A percentile compares a stretch with the other conserved stretches of the same genome.
phyloP scores from a whole-genome alignment of 2,888 invertebrate genomes.

The Andrena trimmerana region DNA sequence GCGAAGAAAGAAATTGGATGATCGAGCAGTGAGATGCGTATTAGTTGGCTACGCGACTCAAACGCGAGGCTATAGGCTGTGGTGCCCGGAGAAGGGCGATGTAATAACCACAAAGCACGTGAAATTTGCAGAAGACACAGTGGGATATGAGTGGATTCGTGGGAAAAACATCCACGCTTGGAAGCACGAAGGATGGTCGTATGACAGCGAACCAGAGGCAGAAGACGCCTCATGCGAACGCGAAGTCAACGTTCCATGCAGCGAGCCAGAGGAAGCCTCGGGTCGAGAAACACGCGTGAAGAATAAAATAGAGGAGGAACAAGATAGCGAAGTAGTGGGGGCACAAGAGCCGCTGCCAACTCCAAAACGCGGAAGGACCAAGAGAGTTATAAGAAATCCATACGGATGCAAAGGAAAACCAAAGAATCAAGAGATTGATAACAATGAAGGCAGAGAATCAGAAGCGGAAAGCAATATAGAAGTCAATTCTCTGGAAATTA shows the following conservation, averaged over 20 bases:
- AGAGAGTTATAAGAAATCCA: not conserved
- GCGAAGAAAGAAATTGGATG: not conserved
- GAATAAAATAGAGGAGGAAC: no score
- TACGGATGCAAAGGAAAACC: not conserved
- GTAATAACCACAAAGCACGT: constrained; percentile 18
- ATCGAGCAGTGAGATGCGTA: not conserved
- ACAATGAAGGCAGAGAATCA: not conserved
- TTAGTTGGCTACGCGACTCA: constrained; percentile 3
- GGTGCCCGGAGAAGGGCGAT: not conserved
- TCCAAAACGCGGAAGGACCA: not conserved
- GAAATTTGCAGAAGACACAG: constrained; percentile 10
- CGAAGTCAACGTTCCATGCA: no score
- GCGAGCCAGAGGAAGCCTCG: no score
- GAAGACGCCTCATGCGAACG: not conserved
- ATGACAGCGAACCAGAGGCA: not conserved
- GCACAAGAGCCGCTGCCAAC: not conserved
- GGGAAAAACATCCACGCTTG: not conserved
- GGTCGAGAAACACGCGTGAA: no score
- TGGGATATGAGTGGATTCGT: constrained; percentile 4
- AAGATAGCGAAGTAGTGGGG: no score
- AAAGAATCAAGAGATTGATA: not conserved
- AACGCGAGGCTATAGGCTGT: constrained; percentile 5
- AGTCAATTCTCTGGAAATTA: no score
- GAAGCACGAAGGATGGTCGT: not conserved
- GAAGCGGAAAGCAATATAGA: no score